Evolutionary conservation across 2,888 invertebrate genomes (phyloP).

Genomic region (Tridacna gigas): DNA sequence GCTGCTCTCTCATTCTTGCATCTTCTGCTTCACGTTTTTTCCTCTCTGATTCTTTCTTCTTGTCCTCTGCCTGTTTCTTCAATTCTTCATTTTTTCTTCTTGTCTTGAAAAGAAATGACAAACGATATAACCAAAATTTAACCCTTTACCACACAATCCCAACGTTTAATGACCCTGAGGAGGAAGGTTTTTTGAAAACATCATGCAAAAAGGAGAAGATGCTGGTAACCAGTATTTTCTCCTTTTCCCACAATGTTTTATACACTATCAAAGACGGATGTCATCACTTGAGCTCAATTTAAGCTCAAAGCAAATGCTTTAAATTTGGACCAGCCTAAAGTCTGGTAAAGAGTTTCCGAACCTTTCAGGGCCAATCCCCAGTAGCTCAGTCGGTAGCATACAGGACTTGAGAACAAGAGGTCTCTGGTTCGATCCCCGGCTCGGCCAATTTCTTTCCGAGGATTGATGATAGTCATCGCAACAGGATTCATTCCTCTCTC

Average conservation of each 20-base stretch:
- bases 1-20: conserved; percentile 70
- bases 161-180: background rate
- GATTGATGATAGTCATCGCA: too few relatives aligned
- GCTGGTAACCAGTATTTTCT: background rate
- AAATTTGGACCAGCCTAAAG: too few relatives aligned
- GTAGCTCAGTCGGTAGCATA: too few relatives aligned
- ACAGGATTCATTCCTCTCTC: too few relatives aligned
- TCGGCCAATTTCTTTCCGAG: too few relatives aligned
- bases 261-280: too few relatives aligned
- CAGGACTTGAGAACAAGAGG: too few relatives aligned
- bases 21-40: conserved; percentile 71
- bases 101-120: conserved; percentile 64
- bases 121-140: background rate
- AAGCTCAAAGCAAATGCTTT: too few relatives aligned
- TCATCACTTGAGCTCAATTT: too few relatives aligned
- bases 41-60: conserved; percentile 73
- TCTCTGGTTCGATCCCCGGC: too few relatives aligned
- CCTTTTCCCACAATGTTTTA: background rate
- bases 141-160: background rate
- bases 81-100: conserved; percentile 75
- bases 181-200: background rate
- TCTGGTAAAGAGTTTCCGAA: too few relatives aligned
- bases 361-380: too few relatives aligned
- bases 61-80: conserved; percentile 71
- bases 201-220: background rate